Conservation (phyloP, 92 coral and sea anemone genomes). For the Siderastrea radians region DNA sequence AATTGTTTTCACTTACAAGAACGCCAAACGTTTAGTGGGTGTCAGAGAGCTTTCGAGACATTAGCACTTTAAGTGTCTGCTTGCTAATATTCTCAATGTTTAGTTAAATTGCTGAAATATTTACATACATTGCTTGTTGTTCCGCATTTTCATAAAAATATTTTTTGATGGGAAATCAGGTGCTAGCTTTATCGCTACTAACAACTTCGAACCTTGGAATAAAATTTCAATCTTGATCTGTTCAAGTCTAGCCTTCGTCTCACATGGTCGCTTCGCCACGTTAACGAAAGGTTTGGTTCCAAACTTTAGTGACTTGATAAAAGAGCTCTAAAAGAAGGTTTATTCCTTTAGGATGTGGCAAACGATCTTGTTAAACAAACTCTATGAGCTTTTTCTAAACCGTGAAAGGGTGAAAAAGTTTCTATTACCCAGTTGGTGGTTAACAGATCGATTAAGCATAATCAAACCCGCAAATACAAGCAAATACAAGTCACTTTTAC, state of each 20-base stretch:
- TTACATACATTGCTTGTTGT: background rate
- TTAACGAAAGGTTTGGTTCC: background rate
- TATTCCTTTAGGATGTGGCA: too few species aligned
- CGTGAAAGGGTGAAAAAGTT: background rate
- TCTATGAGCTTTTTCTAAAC: background rate
- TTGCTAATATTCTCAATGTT: background rate
- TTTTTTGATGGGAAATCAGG: too few species aligned
- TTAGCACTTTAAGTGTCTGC: background rate
- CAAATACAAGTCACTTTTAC: background rate
- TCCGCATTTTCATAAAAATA: too few species aligned
- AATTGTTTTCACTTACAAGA: background rate
- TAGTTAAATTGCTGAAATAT: background rate
- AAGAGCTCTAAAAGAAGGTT: background rate
- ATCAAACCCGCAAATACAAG: background rate
- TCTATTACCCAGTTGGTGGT: background rate
- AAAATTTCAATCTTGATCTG: background rate
- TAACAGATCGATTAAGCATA: background rate
- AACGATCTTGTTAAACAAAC: too few species aligned
- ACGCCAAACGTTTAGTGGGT: background rate
- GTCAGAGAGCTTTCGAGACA: background rate
- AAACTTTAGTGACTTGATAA: background rate
- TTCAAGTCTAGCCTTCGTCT: slow-evolving; percentile 3
- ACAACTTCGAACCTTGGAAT: too few species aligned
- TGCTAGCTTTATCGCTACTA: too few species aligned
- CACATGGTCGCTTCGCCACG: background rate